Evolutionary conservation across 1,140 invertebrate genomes (phyloP).

Genomic region (Nylanderia fulva): DNA sequence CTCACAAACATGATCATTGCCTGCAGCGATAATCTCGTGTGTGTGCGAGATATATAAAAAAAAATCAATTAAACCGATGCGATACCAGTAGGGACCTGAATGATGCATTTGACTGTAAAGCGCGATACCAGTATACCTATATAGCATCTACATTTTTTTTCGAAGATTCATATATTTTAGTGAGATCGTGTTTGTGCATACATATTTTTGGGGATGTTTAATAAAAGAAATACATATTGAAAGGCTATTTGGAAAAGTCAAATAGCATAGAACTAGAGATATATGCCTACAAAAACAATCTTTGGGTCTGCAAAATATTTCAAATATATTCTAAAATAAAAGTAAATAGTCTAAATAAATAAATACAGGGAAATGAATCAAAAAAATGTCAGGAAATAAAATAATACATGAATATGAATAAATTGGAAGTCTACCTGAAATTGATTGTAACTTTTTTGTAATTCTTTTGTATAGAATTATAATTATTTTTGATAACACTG

Average conservation of each 20-base stretch:
- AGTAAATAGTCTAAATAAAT: background rate
- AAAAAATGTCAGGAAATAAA: background rate
- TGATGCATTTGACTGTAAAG: background rate
- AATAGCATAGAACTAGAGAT: background rate
- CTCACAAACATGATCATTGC: background rate
- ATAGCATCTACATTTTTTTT: background rate
- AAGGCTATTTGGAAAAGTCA: background rate
- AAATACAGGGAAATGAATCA: background rate
- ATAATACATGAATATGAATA: background rate
- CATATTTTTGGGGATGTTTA: background rate
- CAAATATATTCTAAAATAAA: too few relatives aligned
- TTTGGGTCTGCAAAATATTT: too few relatives aligned
- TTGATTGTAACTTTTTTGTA: background rate
- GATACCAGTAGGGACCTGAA: background rate
- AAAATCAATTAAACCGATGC: background rate
- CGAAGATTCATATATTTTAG: background rate
- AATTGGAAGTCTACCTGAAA: background rate
- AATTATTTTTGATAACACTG: background rate
- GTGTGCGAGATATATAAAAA: slow-evolving; percentile 9
- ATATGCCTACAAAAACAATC: too few relatives aligned
- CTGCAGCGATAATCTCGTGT: background rate
- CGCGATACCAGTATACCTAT: background rate
- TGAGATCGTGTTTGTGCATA: background rate
- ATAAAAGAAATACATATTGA: background rate
- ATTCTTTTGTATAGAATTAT: background rate